A percentile compares a stretch with the other conserved stretches of the same genome.
phyloP scores from a whole-genome alignment of 2,797 vertebrate species.

The Trachurus trachurus region DNA sequence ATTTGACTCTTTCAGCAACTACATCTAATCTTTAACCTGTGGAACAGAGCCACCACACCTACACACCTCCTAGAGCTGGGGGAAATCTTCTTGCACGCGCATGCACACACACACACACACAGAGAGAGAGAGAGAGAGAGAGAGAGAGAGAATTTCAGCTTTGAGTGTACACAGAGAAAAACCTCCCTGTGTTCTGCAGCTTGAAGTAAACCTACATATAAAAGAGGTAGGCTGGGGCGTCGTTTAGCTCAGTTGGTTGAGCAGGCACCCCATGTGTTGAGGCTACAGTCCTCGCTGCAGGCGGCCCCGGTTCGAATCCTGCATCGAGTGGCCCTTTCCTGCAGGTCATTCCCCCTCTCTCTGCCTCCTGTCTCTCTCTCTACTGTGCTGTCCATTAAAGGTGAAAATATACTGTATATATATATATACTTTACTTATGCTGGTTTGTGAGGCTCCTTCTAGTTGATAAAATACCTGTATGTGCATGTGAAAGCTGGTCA shows the following conservation, averaged over 20 bases:
- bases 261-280: too few relatives aligned
- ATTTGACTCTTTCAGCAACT: not conserved
- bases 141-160: too few relatives aligned
- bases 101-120: not conserved
- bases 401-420: too few relatives aligned
- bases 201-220: not conserved
- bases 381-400: too few relatives aligned
- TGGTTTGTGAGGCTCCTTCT: not conserved
- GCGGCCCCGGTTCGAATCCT: too few relatives aligned
- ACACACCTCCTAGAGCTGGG: not conserved
- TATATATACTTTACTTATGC: too few relatives aligned
- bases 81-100: not conserved
- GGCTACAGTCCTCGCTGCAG: too few relatives aligned
- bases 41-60: constrained; percentile 5
- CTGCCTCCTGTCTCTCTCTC: too few relatives aligned
- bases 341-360: too few relatives aligned
- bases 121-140: not conserved
- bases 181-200: constrained; percentile 4
- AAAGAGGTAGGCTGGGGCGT: not conserved
- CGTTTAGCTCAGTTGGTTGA: too few relatives aligned
- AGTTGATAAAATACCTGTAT: not conserved
- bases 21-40: constrained; percentile 2
- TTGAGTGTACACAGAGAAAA: not conserved
- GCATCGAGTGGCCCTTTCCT: too few relatives aligned
- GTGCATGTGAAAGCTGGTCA: constrained; percentile 28